Percentiles rank a stretch among this genome's conserved stretches.
Evolutionary conservation across 2,797 vertebrate species (phyloP).

Genomic region (Chloroceryle inda): DNA sequence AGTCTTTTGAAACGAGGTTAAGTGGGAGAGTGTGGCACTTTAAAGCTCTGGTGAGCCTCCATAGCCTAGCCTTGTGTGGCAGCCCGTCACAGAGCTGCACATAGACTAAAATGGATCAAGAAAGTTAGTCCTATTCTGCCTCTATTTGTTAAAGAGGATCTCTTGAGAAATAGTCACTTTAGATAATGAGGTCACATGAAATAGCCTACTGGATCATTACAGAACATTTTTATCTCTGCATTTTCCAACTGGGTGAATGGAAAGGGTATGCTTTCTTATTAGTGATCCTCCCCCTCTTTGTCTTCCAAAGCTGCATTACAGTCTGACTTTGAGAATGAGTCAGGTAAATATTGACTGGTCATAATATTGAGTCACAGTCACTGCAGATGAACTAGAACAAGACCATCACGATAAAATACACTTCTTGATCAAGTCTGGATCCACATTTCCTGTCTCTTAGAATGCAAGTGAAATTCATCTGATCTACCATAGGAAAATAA

Average conservation of each 20-base stretch:
- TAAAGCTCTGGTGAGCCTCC: not conserved
- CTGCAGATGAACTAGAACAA: not conserved
- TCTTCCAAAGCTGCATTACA: not conserved
- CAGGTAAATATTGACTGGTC: not conserved
- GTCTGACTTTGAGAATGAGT: not conserved
- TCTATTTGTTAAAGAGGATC: not conserved
- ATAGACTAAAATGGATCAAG: not conserved
- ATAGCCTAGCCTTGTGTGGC: not conserved
- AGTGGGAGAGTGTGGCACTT: not conserved
- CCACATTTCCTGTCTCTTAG: not conserved
- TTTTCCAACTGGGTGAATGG: not conserved
- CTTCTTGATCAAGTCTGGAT: not conserved
- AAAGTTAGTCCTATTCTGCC: not conserved
- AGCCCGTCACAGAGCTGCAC: not conserved
- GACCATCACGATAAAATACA: not conserved
- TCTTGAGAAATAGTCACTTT: constrained; percentile 1
- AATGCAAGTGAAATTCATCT: not conserved
- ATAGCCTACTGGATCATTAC: not conserved
- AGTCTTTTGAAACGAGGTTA: not conserved
- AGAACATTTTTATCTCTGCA: not conserved
- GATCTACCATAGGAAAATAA: not conserved
- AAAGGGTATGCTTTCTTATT: not conserved
- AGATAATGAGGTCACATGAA: not conserved
- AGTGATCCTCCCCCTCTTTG: not conserved
- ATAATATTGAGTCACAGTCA: not conserved